A percentile compares a stretch with the other conserved stretches of the same genome.
Conservation (phyloP, 2,888 invertebrate species). For the Abrostola triplasia region DNA sequence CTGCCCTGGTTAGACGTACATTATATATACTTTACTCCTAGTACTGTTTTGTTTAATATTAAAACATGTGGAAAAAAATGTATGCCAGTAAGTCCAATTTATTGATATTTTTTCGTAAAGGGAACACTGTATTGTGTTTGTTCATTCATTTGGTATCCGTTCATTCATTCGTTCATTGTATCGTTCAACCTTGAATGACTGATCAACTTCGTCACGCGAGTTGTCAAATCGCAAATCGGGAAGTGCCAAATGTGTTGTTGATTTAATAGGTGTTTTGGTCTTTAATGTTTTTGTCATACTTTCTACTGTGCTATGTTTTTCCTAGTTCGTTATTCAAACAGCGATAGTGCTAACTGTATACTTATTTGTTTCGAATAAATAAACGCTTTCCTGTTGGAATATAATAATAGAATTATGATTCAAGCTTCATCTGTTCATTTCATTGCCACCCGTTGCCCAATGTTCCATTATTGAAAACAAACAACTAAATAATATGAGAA, state of each 20-base stretch:
- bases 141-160: conserved; percentile 25
- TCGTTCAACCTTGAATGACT: conserved; percentile 38
- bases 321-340: conserved; percentile 16
- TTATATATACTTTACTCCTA: conserved; percentile 33
- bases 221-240: conserved; percentile 40
- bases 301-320: conserved; percentile 20
- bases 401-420: conserved; percentile 9
- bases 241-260: conserved; percentile 29
- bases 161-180: conserved; percentile 35
- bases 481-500: background rate
- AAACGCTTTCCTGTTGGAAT: conserved; percentile 24
- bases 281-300: conserved; percentile 26
- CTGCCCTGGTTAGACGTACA: conserved; percentile 62
- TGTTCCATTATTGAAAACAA: background rate
- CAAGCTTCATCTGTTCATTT: conserved; percentile 13
- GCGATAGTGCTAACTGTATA: conserved; percentile 5
- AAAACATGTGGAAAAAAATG: conserved; percentile 66
- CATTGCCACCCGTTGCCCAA: conserved; percentile 8
- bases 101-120: conserved; percentile 22
- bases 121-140: conserved; percentile 30
- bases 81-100: conserved; percentile 66
- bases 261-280: conserved; percentile 16
- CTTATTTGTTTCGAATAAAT: conserved; percentile 19
- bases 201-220: conserved; percentile 27
- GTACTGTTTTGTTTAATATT: conserved; percentile 16